These are phyloP conservation scores for Lasioglossum figueresi DNA, from an alignment of 2,888 invertebrate species.

Conservation along the genomic window DNA sequence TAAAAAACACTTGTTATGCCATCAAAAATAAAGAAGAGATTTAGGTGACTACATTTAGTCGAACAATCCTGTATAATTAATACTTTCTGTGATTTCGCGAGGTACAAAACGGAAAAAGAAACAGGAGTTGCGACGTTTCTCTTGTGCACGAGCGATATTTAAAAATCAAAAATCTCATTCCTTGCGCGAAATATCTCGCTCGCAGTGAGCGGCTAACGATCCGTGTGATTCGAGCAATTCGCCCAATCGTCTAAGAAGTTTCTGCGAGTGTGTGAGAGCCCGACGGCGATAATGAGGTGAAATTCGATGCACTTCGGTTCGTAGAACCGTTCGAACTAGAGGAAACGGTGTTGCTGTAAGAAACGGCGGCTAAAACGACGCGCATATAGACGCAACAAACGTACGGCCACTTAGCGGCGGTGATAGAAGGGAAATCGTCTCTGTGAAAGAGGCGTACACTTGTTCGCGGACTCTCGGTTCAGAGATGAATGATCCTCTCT, in stretches of 20 bases:
- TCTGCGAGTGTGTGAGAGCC: not conserved
- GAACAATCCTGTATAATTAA: too few species aligned
- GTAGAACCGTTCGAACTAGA: constrained; percentile 2
- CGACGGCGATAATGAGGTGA: not conserved
- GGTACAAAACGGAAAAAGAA: too few species aligned
- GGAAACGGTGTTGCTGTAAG: not conserved
- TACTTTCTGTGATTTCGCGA: too few species aligned
- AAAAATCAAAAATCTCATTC: not conserved
- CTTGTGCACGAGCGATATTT: not conserved
- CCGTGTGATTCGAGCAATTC: not conserved
- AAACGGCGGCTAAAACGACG: not conserved
- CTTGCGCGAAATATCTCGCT: not conserved
- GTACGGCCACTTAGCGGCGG: not conserved
- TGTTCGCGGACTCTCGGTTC: not conserved
- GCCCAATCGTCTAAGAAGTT: not conserved
- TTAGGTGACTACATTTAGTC: too few species aligned
- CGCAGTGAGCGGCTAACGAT: not conserved
- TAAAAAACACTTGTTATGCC: too few species aligned
- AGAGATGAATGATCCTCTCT: constrained; percentile 25
- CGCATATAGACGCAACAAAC: not conserved
- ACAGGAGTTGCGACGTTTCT: too few species aligned
- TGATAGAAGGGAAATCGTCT: constrained; percentile 6
- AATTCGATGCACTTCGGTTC: not conserved
- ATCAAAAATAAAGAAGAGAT: too few species aligned
- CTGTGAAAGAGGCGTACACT: constrained; percentile 8